Conservation (phyloP, 2,797 vertebrate genomes). For the Rhadinocentrus ornatus region DNA sequence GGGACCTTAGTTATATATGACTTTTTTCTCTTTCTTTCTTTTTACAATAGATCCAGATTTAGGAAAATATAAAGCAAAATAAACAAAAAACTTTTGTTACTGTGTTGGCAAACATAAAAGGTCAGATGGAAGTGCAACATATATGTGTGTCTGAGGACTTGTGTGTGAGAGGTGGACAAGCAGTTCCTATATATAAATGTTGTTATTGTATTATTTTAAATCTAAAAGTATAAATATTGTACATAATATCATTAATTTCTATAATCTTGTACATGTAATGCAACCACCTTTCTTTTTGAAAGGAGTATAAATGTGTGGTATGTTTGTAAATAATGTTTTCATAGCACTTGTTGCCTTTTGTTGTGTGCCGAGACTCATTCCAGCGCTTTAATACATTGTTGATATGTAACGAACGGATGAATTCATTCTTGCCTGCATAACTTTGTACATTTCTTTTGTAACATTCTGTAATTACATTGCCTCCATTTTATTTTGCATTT, state of each 20-base stretch:
- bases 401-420: constrained; percentile 89
- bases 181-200: constrained; percentile 73
- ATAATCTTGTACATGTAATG: constrained; percentile 93
- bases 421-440: constrained; percentile 88
- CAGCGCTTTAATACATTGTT: constrained; percentile 88
- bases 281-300: constrained; percentile 96
- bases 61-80: constrained; percentile 15
- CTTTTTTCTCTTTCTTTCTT: constrained; percentile 24
- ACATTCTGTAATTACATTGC: constrained; percentile 91
- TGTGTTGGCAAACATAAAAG: constrained; percentile 53
- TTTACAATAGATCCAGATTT: constrained; percentile 38
- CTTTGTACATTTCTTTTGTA: constrained; percentile 88
- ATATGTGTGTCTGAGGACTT: constrained; percentile 52
- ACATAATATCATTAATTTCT: constrained; percentile 87
- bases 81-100: constrained; percentile 49
- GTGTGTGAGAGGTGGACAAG: constrained; percentile 62
- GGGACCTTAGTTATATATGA: constrained; percentile 38
- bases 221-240: constrained; percentile 87
- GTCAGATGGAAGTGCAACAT: constrained; percentile 58
- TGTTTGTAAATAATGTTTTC: constrained; percentile 86
- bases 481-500: constrained; percentile 86
- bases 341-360: constrained; percentile 91
- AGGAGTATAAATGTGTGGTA: constrained; percentile 93
- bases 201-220: constrained; percentile 84
- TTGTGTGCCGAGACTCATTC: constrained; percentile 85